phyloP scores from a whole-genome alignment of 2,888 invertebrate species.

The Prostheceraeus crozeri region DNA sequence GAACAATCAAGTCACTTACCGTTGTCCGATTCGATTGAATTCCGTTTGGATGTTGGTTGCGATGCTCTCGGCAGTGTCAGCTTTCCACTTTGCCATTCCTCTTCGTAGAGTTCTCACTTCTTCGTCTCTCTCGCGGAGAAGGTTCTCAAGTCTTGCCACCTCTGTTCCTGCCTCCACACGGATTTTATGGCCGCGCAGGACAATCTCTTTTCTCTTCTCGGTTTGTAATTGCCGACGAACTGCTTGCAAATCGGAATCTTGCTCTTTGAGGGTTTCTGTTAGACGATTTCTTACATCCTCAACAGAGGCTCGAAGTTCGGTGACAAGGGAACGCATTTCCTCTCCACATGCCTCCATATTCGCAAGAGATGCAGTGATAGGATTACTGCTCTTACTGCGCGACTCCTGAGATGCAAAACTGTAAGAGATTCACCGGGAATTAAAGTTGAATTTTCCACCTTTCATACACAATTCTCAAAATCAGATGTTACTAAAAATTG shows the following conservation, averaged over 20 bases:
- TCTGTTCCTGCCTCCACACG: slow-evolving; percentile 41
- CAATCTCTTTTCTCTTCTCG: slow-evolving; percentile 48
- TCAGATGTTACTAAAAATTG: too few species aligned
- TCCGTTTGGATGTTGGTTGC: slow-evolving; percentile 44
- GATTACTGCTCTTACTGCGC: slow-evolving; percentile 25
- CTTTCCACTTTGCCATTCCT: slow-evolving; percentile 44
- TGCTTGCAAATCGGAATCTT: slow-evolving; percentile 47
- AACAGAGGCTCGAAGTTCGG: slow-evolving; percentile 47
- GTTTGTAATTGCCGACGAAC: slow-evolving; percentile 46
- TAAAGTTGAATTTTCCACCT: too few species aligned
- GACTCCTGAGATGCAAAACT: too few species aligned
- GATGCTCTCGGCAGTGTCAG: slow-evolving; percentile 43
- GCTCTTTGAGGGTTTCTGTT: not conserved
- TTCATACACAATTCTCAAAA: too few species aligned
- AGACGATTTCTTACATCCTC: slow-evolving; percentile 39
- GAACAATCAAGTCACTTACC: too few species aligned
- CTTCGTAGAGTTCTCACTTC: slow-evolving; percentile 44
- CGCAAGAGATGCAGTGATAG: slow-evolving; percentile 41
- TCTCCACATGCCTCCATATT: slow-evolving; percentile 51
- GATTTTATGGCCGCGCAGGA: too few species aligned
- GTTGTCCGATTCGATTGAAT: too few species aligned
- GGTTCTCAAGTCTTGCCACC: slow-evolving; percentile 39
- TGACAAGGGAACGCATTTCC: slow-evolving; percentile 47
- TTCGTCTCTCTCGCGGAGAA: slow-evolving; percentile 43
- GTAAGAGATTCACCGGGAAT: too few species aligned